Conservation (phyloP, 1,140 invertebrate species). For the Aphelinus atriplicis region DNA sequence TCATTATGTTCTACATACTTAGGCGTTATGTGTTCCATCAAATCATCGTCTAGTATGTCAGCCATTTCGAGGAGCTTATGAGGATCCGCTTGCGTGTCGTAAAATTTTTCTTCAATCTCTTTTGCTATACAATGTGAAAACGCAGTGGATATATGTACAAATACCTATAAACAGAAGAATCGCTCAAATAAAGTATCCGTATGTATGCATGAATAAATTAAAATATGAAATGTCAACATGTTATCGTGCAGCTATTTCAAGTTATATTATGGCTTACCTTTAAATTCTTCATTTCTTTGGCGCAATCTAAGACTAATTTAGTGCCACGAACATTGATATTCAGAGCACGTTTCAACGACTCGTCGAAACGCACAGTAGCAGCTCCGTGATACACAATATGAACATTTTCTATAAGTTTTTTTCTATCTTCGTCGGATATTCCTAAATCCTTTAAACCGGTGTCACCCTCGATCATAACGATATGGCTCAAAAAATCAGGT, state of each 20-base stretch:
- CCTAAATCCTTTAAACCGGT: constrained; percentile 69
- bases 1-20: constrained; percentile 46
- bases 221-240: neutral
- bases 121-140: constrained; percentile 73
- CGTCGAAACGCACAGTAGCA: constrained; percentile 89
- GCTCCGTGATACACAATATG: constrained; percentile 86
- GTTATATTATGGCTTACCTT: constrained; percentile 63
- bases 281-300: constrained; percentile 73
- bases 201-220: too few species aligned
- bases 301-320: constrained; percentile 69
- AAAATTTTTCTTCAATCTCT: constrained; percentile 72
- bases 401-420: constrained; percentile 62
- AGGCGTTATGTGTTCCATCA: constrained; percentile 57
- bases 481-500: constrained; percentile 65
- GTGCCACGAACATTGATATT: constrained; percentile 73
- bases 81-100: constrained; percentile 60
- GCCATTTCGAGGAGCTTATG: constrained; percentile 62
- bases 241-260: neutral
- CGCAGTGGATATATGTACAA: constrained; percentile 73
- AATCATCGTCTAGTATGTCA: constrained; percentile 59
- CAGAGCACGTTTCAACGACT: constrained; percentile 74
- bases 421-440: constrained; percentile 65
- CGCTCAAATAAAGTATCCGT: too few species aligned
- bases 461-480: constrained; percentile 73
- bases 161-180: constrained; percentile 47